These are phyloP conservation scores for Neolamprologus brichardi DNA, from an alignment of 2,113 vertebrate genomes.

Conservation along the genomic window DNA sequence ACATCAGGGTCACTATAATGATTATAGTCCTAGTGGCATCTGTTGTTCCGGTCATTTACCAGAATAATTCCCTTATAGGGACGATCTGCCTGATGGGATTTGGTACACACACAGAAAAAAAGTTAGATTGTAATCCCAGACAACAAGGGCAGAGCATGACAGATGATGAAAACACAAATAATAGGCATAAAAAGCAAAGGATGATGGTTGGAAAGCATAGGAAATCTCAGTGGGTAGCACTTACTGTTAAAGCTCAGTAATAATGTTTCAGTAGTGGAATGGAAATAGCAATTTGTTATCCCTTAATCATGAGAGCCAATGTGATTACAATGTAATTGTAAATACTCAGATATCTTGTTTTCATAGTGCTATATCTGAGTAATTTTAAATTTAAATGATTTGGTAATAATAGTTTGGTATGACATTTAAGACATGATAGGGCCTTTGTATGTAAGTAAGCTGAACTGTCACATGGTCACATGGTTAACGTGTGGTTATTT, in stretches of 20 bases:
- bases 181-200: not conserved
- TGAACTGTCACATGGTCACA: not conserved
- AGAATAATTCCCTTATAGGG: slow-evolving; percentile 28
- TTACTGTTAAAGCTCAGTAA: not conserved
- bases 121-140: slow-evolving; percentile 9
- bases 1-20: slow-evolving; percentile 3
- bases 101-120: not conserved
- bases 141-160: not conserved
- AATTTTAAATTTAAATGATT: not conserved
- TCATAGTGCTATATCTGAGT: not conserved
- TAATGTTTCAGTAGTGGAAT: not conserved
- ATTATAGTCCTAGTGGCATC: slow-evolving; percentile 11
- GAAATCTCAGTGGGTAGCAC: not conserved
- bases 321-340: no score
- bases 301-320: not conserved
- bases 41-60: slow-evolving; percentile 17
- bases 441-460: not conserved
- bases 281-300: not conserved
- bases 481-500: not conserved
- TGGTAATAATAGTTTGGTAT: not conserved
- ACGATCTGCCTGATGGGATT: slow-evolving; percentile 34
- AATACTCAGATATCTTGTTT: not conserved
- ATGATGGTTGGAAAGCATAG: not conserved
- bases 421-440: not conserved
- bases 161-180: not conserved